Evolutionary conservation across 1,140 invertebrate genomes (phyloP).

Genomic region (Drosophila varians): DNA sequence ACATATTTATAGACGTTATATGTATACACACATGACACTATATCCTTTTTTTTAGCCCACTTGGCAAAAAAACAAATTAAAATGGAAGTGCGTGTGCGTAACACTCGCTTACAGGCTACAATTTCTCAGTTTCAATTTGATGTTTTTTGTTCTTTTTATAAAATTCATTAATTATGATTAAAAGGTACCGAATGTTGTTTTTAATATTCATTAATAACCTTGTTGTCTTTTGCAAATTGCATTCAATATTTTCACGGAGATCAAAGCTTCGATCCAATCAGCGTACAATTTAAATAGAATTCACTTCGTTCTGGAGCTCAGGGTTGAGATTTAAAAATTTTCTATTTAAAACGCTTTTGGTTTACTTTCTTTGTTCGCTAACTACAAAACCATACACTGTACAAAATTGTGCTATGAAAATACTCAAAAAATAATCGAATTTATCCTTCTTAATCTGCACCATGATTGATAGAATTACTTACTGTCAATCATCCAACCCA

Average conservation of each 20-base stretch:
- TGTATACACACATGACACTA: conserved; percentile 21
- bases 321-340: conserved; percentile 34
- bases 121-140: conserved; percentile 66
- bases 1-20: conserved; percentile 32
- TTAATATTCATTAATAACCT: conserved; percentile 58
- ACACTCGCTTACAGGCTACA: conserved; percentile 75
- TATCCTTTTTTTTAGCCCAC: conserved; percentile 6
- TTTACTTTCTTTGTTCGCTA: conserved; percentile 51
- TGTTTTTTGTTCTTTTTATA: conserved; percentile 53
- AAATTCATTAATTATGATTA: conserved; percentile 79
- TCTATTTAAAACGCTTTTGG: conserved; percentile 43
- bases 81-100: conserved; percentile 73
- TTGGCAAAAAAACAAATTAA: conserved; percentile 51
- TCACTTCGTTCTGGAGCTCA: conserved; percentile 26
- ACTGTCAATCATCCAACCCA: too few relatives aligned
- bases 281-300: conserved; percentile 60
- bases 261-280: conserved; percentile 64
- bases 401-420: conserved; percentile 83
- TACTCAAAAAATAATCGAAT: conserved; percentile 77
- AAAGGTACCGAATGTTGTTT: conserved; percentile 79
- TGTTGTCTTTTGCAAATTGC: conserved; percentile 38
- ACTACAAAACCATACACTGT: conserved; percentile 74
- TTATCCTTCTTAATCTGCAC: conserved; percentile 6
- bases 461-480: too few relatives aligned
- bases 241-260: conserved; percentile 24